Conservation (phyloP, 2,888 invertebrate genomes). For the Drosophila longiperda region DNA sequence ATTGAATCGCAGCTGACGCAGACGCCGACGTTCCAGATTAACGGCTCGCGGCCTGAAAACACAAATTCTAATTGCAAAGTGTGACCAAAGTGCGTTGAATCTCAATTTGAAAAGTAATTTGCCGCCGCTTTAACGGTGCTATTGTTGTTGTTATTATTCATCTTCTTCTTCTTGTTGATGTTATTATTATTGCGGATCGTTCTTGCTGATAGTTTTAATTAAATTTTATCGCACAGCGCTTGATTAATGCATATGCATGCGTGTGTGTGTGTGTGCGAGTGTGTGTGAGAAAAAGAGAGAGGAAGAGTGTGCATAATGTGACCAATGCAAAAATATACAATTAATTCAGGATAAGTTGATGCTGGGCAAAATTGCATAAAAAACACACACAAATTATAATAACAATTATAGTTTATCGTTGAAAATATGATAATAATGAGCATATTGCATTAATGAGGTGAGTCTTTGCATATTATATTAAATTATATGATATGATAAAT, state of each 20-base stretch:
- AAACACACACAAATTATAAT: constrained; percentile 7
- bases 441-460: constrained; percentile 28
- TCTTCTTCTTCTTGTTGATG: constrained; percentile 1
- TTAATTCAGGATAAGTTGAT: constrained; percentile 56
- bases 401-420: constrained; percentile 3
- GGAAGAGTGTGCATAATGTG: constrained; percentile 22
- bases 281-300: not conserved
- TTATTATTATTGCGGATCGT: constrained; percentile 1
- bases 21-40: constrained; percentile 19
- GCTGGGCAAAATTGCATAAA: constrained; percentile 5
- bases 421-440: constrained; percentile 1
- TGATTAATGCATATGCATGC: not conserved
- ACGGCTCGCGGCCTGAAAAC: constrained; percentile 23
- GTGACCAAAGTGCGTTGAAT: constrained; percentile 57
- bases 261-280: constrained; percentile 7
- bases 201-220: constrained; percentile 44
- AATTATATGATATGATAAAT: not conserved
- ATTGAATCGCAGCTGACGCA: constrained; percentile 37
- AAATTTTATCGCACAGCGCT: constrained; percentile 25
- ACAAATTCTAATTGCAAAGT: constrained; percentile 33
- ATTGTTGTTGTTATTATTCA: constrained; percentile 7
- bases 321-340: constrained; percentile 24
- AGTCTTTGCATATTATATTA: constrained; percentile 6
- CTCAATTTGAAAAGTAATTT: constrained; percentile 28
- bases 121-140: not conserved